Base-by-base conservation (phyloP, 1,140 invertebrate species). In the Bombus breviceps region DNA sequence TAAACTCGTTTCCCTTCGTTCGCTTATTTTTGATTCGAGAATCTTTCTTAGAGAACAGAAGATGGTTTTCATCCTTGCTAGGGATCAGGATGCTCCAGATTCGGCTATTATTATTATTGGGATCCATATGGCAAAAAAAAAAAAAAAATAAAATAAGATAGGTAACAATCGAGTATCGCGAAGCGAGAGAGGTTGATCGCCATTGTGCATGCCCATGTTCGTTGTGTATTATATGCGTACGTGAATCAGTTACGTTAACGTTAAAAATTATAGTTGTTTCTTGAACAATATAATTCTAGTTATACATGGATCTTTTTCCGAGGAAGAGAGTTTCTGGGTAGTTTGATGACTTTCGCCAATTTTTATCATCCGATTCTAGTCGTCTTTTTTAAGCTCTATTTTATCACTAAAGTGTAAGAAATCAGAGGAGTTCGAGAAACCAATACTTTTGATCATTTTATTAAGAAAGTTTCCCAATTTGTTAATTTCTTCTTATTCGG, bases 1-100 rank as follows among this genome's bases (percentile, higher is more conserved):
- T 76, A 83, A 85, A 76, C 53, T 57, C 59, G 28, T n/a, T n/a
- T n/a, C 59, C 59, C 28, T 62, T 62, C 28, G 59, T 10, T 32
- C 47, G 47, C n/a, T 53, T 9, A 22, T 47, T 32, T 62, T 34
- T 6, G 15, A 62, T 12, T 28, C 15, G 53, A 25, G 47, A 15
- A 8, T 13, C 39, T 22, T 62, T 87, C 74, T 43, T n/a, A 25
- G 2, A 22, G 41, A 57, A 28, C 3, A 59, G 32, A 32, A 84
- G 89, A 91, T 75, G 28, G 28, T n/a, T 13, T 62, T 62, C 28
- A 62, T 62, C 28, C 28, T 62, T 62, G 28, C 28, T 12, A n/a
- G 59, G 28, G 59, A 13, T n/a, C 28, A n/a, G 28, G 59, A n/a
- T 62, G 28, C 12, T 62, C 28, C 0, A 62, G 28, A 62, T 62